A percentile compares a stretch with the other conserved stretches of the same genome.
phyloP scores from a whole-genome alignment of 2,113 vertebrate species.

The Gallinago jamesoni region DNA sequence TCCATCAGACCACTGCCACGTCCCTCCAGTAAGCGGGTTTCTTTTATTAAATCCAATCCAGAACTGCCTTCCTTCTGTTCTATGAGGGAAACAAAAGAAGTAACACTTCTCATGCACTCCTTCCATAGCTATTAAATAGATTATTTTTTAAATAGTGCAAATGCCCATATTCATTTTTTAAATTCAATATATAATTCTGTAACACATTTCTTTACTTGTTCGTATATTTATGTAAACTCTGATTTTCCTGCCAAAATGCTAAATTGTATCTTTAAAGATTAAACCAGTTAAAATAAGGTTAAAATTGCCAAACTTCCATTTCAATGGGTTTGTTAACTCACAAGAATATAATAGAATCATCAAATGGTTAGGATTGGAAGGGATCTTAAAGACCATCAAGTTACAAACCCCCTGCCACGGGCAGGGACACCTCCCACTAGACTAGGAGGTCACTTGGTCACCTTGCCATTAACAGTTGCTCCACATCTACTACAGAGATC shows the following conservation, averaged over 20 bases:
- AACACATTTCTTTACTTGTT: neutral
- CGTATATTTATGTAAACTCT: neutral
- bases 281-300: neutral
- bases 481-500: neutral
- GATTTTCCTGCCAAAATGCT: neutral
- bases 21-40: conserved; percentile 77
- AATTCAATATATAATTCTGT: neutral
- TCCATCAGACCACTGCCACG: conserved; percentile 92
- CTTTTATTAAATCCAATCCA: conserved; percentile 96
- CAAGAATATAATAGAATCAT: neutral
- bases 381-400: too few species aligned
- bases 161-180: neutral
- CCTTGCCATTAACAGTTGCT: neutral
- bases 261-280: neutral
- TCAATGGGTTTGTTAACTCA: neutral
- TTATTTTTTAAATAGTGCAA: neutral
- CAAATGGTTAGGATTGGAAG: too few species aligned
- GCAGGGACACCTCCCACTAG: too few species aligned
- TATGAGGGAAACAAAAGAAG: conserved; percentile 31
- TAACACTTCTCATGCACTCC: neutral
- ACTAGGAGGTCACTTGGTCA: neutral
- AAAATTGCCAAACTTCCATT: neutral
- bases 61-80: conserved; percentile 87
- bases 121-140: neutral
- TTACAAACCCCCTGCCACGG: too few species aligned